These are phyloP conservation scores for Melipona beecheii DNA, from an alignment of 2,888 invertebrate species.

Conservation along the genomic window DNA sequence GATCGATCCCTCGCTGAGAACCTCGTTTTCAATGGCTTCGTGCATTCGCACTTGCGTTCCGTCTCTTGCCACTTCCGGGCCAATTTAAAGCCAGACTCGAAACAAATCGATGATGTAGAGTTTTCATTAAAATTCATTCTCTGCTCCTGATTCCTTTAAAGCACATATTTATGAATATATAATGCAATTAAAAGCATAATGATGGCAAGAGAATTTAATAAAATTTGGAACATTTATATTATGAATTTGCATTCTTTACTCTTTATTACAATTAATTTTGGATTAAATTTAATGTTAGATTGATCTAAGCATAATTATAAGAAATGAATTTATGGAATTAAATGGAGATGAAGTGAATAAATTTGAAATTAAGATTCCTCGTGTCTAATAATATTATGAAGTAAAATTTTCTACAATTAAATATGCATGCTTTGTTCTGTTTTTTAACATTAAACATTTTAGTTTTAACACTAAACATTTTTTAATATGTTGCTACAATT, in stretches of 20 bases:
- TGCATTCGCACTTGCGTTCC: conserved; percentile 30
- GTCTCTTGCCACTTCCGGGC: conserved; percentile 8
- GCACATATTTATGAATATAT: no score
- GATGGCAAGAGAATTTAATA: no score
- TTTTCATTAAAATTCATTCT: not conserved
- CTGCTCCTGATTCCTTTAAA: no score
- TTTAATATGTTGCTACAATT: no score
- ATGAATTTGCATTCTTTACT: no score
- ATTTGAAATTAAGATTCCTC: not conserved
- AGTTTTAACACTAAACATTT: no score
- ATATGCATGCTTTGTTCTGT: no score
- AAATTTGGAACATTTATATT: no score
- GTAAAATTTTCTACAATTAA: not conserved
- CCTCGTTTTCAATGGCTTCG: conserved; percentile 20
- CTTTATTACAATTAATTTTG: no score
- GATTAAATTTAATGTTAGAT: not conserved
- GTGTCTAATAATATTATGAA: not conserved
- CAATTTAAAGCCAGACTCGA: conserved; percentile 15
- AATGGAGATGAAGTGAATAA: not conserved
- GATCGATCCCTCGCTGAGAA: conserved; percentile 39
- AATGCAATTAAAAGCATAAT: no score
- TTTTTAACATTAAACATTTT: no score
- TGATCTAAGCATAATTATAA: not conserved
- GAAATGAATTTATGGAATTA: not conserved
- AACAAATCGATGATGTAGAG: not conserved